Base-by-base conservation (phyloP, 2,888 invertebrate species). In the Lobophora halterata region DNA sequence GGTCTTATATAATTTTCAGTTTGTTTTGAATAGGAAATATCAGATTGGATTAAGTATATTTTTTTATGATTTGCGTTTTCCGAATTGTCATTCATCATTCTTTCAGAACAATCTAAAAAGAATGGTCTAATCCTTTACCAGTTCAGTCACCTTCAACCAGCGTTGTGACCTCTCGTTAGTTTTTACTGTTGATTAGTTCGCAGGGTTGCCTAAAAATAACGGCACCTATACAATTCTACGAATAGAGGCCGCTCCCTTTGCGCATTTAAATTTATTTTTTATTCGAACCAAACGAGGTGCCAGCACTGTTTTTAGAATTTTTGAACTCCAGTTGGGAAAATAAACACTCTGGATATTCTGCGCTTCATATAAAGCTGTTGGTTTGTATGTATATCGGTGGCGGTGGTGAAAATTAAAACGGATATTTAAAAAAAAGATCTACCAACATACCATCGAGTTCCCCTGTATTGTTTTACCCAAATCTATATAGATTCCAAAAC, bases 181-280 rank as follows among this genome's bases (percentile, higher is more conserved):
- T 58, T 58, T 56, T 48, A 56, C 55, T 56, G 65, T 64, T 67
- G 65, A 67, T 67, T 67, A 65, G 67, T 65, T 67, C 58, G 50
- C 45, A 46, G 47, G 50, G 42, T 26, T 33, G 35, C 40, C 32
- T 37, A 49, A 52, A 55, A 52, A 49, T 47, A 48, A 48, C 41
- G 40, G 32, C 46, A n/a, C n/a, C n/a, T 45, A 43, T 43, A 38
- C 40, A 38, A 32, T 30, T 27, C n/a, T n/a, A n/a, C n/a, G n/a
- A n/a, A n/a, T n/a, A n/a, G n/a, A n/a, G n/a, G n/a, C n/a, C n/a
- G 28, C 35, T 49, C 42, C 40, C 32, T 37, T 38, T 34, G 45
- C n/a, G n/a, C 30, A 27, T 25, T 13, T 9, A 16, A 28, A 31
- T 44, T 34, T 38, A 43, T 48, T 45, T 47, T 52, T 45, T 39